Percentiles rank a stretch among this genome's conserved stretches.
Conservation (phyloP, 2,113 vertebrate genomes). For the Tachuris rubrigastra region DNA sequence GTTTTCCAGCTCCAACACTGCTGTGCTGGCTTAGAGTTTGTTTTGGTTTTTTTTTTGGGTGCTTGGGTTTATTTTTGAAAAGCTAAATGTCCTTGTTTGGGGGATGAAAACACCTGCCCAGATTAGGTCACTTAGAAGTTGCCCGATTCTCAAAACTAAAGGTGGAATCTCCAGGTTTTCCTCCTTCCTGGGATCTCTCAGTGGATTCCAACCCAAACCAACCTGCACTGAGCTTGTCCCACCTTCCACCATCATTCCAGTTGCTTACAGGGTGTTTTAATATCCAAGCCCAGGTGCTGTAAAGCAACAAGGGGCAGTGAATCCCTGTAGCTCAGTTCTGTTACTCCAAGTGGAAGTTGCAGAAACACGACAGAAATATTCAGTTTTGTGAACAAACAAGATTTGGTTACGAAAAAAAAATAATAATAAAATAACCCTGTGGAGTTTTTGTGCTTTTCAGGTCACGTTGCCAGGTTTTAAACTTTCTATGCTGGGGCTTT, state of each 20-base stretch:
- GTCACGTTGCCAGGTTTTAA: neutral
- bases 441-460: neutral
- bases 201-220: neutral
- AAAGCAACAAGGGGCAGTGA: neutral
- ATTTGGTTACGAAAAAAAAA: neutral
- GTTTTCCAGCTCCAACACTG: accelerated
- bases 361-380: accelerated
- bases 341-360: neutral
- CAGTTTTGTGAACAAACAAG: neutral
- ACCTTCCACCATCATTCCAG: accelerated
- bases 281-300: neutral
- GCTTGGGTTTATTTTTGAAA: neutral
- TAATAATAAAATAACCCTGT: neutral
- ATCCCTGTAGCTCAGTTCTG: neutral
- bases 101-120: neutral
- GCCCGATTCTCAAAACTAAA: neutral
- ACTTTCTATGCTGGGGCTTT: neutral
- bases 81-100: neutral
- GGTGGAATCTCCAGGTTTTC: neutral
- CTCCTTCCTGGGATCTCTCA: neutral
- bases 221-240: neutral
- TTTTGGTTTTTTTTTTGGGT: too few relatives aligned
- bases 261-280: neutral
- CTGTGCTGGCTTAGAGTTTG: neutral
- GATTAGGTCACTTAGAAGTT: neutral